Conservation (phyloP, 2,888 invertebrate genomes). For the Portevinia maculata region DNA sequence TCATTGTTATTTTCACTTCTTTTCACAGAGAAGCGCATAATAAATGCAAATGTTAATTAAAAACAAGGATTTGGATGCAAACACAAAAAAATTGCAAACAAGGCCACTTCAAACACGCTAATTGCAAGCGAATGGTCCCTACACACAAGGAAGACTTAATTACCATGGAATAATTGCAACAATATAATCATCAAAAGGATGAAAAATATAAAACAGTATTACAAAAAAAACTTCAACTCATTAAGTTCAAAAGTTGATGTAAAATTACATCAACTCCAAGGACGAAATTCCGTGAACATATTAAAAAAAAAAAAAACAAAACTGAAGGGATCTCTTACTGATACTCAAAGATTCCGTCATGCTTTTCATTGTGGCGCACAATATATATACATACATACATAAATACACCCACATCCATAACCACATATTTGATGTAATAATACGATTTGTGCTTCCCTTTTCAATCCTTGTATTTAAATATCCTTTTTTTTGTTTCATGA, state of each 20-base stretch:
- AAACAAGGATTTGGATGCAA: constrained; percentile 33
- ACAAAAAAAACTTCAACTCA: constrained; percentile 56
- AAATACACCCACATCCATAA: constrained; percentile 17
- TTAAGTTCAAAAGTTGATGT: constrained; percentile 53
- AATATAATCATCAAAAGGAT: constrained; percentile 53
- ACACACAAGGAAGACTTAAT: constrained; percentile 55
- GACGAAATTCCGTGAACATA: constrained; percentile 25
- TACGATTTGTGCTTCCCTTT: constrained; percentile 70
- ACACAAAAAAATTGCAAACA: constrained; percentile 22
- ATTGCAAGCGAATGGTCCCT: constrained; percentile 47
- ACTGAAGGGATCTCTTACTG: constrained; percentile 48
- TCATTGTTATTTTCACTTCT: too few species aligned
- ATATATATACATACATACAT: constrained; percentile 30
- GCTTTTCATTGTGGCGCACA: constrained; percentile 57
- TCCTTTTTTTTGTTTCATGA: constrained; percentile 40
- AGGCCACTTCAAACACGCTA: constrained; percentile 60
- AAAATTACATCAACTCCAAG: constrained; percentile 61
- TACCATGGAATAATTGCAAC: constrained; percentile 67
- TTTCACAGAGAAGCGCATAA: background rate
- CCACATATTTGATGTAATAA: constrained; percentile 62
- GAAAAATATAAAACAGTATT: constrained; percentile 25
- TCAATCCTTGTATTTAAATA: constrained; percentile 40
- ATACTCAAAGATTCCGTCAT: constrained; percentile 49
- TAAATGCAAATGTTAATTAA: constrained; percentile 45
- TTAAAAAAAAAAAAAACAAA: constrained; percentile 30